Percentiles rank a stretch among this genome's conserved stretches.
phyloP scores from a whole-genome alignment of 2,888 invertebrate genomes.

The Leptopilina syphax region DNA sequence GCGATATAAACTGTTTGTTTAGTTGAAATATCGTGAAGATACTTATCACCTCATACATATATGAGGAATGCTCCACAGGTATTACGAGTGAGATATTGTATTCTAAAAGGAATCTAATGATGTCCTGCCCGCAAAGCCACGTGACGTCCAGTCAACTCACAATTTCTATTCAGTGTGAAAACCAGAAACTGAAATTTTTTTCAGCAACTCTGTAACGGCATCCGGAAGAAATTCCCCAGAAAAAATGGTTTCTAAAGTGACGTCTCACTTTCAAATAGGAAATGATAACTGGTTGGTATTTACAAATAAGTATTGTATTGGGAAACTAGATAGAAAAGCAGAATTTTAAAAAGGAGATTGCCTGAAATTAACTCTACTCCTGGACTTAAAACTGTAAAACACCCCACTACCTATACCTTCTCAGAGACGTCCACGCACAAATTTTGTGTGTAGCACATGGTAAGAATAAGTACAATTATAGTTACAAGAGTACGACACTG shows the following conservation, averaged over 20 bases:
- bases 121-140: conserved; percentile 35
- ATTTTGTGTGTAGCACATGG: no score
- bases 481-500: no score
- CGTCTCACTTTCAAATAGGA: no score
- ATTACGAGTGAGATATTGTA: conserved; percentile 67
- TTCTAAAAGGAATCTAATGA: conserved; percentile 73
- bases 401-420: no score
- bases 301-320: no score
- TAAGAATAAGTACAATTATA: no score
- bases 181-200: conserved; percentile 18
- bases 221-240: not conserved
- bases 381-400: no score
- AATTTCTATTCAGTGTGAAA: conserved; percentile 17
- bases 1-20: conserved; percentile 73
- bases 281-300: no score
- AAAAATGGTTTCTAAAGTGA: not conserved
- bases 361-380: no score
- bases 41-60: conserved; percentile 73
- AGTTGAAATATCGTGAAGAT: conserved; percentile 73
- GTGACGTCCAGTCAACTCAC: conserved; percentile 37
- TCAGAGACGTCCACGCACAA: no score
- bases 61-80: conserved; percentile 56
- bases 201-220: conserved; percentile 13
- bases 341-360: no score
- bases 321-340: no score